A percentile compares a stretch with the other conserved stretches of the same genome.
Conservation (phyloP, 2,113 vertebrate species). For the Chunga burmeisteri region DNA sequence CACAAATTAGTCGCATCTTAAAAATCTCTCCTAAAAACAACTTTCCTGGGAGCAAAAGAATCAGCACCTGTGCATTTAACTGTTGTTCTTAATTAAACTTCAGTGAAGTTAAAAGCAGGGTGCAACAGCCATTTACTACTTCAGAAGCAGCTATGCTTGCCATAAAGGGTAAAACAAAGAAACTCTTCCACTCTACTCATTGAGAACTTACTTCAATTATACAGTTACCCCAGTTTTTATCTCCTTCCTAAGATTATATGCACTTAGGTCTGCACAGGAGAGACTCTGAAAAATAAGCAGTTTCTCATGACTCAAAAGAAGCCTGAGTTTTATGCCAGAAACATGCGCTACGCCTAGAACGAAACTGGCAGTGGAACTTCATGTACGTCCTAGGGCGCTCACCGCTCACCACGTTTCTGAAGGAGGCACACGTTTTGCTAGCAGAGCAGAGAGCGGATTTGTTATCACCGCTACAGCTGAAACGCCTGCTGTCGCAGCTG, state of each 20-base stretch:
- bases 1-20: neutral
- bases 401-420: neutral
- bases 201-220: neutral
- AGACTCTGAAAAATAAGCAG: neutral
- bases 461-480: neutral
- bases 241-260: neutral
- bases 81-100: neutral
- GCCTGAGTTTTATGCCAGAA: neutral
- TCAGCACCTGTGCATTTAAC: neutral
- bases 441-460: constrained; percentile 52
- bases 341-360: neutral
- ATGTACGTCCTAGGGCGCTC: neutral
- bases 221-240: neutral
- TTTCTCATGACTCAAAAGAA: neutral
- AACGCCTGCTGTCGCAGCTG: constrained; percentile 57
- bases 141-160: neutral
- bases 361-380: neutral
- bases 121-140: neutral
- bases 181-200: constrained; percentile 2
- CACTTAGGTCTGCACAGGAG: neutral
- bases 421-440: constrained; percentile 20
- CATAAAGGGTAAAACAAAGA: neutral
- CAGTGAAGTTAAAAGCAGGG: neutral
- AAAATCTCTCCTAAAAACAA: neutral
- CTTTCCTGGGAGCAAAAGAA: neutral